Conservation (phyloP, 23 tunicate species). For the Halocynthia aurantium region DNA sequence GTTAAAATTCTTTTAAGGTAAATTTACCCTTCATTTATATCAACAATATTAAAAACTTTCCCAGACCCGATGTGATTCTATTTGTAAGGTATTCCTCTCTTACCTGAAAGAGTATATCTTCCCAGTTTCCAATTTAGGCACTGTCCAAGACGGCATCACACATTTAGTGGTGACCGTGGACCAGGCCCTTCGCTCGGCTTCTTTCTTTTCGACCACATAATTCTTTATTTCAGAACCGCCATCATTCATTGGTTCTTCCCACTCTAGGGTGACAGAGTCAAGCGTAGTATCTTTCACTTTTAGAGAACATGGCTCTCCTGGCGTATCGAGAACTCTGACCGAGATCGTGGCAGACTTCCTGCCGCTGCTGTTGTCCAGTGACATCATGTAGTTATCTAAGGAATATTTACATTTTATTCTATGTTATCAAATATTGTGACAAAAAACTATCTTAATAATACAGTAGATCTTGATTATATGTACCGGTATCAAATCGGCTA, state of each 20-base stretch:
- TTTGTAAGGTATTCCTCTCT: too few species aligned
- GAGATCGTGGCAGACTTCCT: constrained; percentile 16
- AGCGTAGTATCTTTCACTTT: constrained; percentile 18
- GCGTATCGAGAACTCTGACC: constrained; percentile 17
- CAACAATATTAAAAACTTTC: too few species aligned
- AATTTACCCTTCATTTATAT: too few species aligned
- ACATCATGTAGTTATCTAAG: constrained; percentile 25
- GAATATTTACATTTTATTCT: background rate
- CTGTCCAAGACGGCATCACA: constrained; percentile 31
- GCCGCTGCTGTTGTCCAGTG: constrained; percentile 22
- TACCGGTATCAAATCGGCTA: constrained; percentile 32
- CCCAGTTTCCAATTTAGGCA: constrained; percentile 28
- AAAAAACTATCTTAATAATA: background rate
- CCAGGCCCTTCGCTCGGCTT: constrained; percentile 73
- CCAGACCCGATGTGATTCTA: too few species aligned
- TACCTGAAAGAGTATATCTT: constrained; percentile 1
- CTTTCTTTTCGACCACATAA: constrained; percentile 27
- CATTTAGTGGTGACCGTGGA: constrained; percentile 73
- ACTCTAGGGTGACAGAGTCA: constrained; percentile 20
- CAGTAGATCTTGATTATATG: background rate
- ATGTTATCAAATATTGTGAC: background rate
- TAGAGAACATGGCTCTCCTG: constrained; percentile 22
- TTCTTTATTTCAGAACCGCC: constrained; percentile 26
- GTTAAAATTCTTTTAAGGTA: too few species aligned
- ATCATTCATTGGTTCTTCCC: constrained; percentile 23